Percentiles rank a stretch among this genome's conserved stretches.
Conservation (phyloP, 1,140 invertebrate species). For the Calycopis cecrops region DNA sequence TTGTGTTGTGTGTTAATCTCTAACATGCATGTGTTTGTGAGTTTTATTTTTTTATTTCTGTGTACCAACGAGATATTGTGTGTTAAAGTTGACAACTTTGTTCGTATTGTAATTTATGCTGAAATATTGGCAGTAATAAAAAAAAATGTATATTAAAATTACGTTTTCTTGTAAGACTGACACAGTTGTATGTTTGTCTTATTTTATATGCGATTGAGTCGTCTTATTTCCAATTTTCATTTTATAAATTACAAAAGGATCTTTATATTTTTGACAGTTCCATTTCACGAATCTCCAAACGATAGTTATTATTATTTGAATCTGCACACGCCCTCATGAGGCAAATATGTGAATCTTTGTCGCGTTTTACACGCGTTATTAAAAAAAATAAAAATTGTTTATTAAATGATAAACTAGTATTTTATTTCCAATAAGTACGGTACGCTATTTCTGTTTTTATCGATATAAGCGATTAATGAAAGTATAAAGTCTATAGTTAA, state of each 20-base stretch:
- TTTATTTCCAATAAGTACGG: too few relatives aligned
- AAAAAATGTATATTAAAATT: constrained; percentile 27
- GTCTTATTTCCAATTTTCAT: not conserved
- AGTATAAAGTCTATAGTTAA: too few relatives aligned
- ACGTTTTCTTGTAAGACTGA: constrained; percentile 47
- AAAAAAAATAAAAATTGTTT: too few relatives aligned
- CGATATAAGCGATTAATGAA: too few relatives aligned
- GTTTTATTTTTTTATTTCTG: constrained; percentile 51
- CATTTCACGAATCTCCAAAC: too few relatives aligned
- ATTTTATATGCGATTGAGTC: not conserved
- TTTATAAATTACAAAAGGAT: not conserved
- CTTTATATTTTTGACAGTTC: too few relatives aligned
- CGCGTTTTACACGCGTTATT: too few relatives aligned
- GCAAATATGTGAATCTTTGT: too few relatives aligned
- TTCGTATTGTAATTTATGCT: constrained; percentile 67
- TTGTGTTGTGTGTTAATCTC: constrained; percentile 72
- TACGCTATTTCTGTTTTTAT: too few relatives aligned
- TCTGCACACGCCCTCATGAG: too few relatives aligned
- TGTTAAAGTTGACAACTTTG: constrained; percentile 19
- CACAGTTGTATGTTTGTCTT: not conserved
- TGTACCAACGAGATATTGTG: constrained; percentile 32
- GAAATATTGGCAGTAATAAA: constrained; percentile 53
- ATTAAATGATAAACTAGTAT: too few relatives aligned
- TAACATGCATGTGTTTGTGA: constrained; percentile 73
- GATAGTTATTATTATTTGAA: too few relatives aligned